Conservation (phyloP, 2,888 invertebrate genomes). For the Ennomos fuscantarius region DNA sequence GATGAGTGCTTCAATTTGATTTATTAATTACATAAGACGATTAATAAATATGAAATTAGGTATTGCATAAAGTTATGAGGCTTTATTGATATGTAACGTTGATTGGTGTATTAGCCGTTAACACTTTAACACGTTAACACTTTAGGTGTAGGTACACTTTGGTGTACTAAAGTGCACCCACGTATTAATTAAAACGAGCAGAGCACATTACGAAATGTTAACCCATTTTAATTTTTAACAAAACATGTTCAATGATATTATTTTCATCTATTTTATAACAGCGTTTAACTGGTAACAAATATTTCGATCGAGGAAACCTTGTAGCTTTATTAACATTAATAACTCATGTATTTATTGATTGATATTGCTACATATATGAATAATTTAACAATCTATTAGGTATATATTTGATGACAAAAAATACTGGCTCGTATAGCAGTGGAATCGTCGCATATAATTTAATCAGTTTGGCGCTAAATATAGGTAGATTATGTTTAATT, state of each 20-base stretch:
- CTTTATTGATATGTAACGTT: slow-evolving; percentile 8
- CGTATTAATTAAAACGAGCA: slow-evolving; percentile 17
- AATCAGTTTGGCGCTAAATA: slow-evolving; percentile 32
- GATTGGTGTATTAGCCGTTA: slow-evolving; percentile 8
- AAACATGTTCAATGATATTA: slow-evolving; percentile 8
- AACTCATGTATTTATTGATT: slow-evolving; percentile 49
- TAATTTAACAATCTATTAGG: slow-evolving; percentile 45
- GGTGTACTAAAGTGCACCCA: not conserved
- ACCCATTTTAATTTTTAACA: slow-evolving; percentile 8
- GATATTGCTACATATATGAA: slow-evolving; percentile 54
- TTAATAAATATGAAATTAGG: slow-evolving; percentile 16
- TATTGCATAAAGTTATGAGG: slow-evolving; percentile 16
- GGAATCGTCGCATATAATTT: not conserved
- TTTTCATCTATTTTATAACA: slow-evolving; percentile 26
- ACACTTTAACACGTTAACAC: no score
- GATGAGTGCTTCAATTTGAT: slow-evolving; percentile 25
- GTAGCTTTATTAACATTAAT: slow-evolving; percentile 50
- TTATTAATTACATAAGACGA: slow-evolving; percentile 25
- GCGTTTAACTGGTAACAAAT: slow-evolving; percentile 11
- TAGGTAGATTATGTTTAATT: slow-evolving; percentile 32
- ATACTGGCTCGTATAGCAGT: slow-evolving; percentile 29
- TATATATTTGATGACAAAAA: slow-evolving; percentile 36
- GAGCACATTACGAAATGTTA: slow-evolving; percentile 12
- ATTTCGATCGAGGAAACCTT: slow-evolving; percentile 42
- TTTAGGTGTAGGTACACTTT: slow-evolving; percentile 9